A percentile compares a stretch with the other conserved stretches of the same genome.
These are phyloP conservation scores for Agrotis ipsilon DNA, from an alignment of 2,888 invertebrate species.

Conservation along the genomic window DNA sequence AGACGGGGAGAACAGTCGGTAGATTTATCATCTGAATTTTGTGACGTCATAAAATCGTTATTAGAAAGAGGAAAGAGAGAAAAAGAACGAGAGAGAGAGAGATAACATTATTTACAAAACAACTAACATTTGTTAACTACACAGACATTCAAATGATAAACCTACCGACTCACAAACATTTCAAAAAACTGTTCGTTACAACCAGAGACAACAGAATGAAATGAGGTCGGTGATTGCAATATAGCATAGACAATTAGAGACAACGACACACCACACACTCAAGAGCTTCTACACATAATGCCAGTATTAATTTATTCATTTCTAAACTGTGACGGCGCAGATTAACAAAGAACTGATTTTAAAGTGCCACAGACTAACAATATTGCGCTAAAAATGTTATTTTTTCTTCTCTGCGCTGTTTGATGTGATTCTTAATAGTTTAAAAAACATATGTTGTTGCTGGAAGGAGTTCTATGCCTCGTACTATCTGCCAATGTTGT, in stretches of 20 bases:
- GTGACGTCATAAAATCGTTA: slow-evolving; percentile 11
- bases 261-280: slow-evolving; percentile 89
- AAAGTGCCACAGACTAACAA: slow-evolving; percentile 82
- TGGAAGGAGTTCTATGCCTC: slow-evolving; percentile 64
- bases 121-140: slow-evolving; percentile 11
- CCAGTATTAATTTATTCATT: slow-evolving; percentile 72
- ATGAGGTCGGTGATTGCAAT: slow-evolving; percentile 56
- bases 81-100: slow-evolving; percentile 15
- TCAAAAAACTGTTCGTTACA: slow-evolving; percentile 44
- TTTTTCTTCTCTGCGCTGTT: slow-evolving; percentile 73
- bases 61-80: slow-evolving; percentile 20
- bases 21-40: slow-evolving; percentile 47
- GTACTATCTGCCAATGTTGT: slow-evolving; percentile 62
- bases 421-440: slow-evolving; percentile 61
- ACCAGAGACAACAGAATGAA: slow-evolving; percentile 40
- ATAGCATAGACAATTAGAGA: slow-evolving; percentile 83
- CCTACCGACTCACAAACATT: slow-evolving; percentile 35
- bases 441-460: slow-evolving; percentile 66
- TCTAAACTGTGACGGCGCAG: slow-evolving; percentile 70
- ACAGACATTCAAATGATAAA: slow-evolving; percentile 44
- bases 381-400: slow-evolving; percentile 76
- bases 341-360: slow-evolving; percentile 83
- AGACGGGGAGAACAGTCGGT: slow-evolving; percentile 29
- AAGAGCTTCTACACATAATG: slow-evolving; percentile 85
- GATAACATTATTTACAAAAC: slow-evolving; percentile 14